Evolutionary conservation across 2,113 vertebrate genomes (phyloP), one percentile per base, ranked within the genome.

Genomic region (Phyllopteryx taeniolatus): DNA sequence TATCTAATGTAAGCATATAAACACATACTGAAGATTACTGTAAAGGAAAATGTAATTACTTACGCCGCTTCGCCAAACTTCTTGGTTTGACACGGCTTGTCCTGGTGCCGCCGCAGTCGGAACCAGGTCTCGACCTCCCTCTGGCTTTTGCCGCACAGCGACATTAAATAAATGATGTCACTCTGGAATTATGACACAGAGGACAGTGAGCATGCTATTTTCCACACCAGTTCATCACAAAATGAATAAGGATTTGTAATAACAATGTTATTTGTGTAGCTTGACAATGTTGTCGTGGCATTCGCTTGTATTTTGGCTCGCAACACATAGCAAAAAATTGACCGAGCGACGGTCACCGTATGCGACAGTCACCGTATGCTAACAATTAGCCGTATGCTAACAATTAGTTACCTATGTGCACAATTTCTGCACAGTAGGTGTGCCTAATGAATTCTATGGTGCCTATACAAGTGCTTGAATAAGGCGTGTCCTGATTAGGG

Each of bases 31-130:
- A 9, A 17, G 33, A 51, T 72, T 64, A 65, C 15, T 7, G 17
- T 3, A 20, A 1, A 12, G 7, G 43, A 44, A 61, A 22, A 20
- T 11, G 14, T 39, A 56, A 44, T 35, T 5, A 79, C 93, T 91
- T 73, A 98, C 97, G 94, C 92, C 74, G 96, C 94, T 83, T 98
- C 96, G 0, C 90, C 94, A 85, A 98, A 98, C 90, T 97, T 98
- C 89, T 93, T 97, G 0, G 91, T 92, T 74, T 91, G 81, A 80
- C 81, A 89, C 8, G 97, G 94, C 54, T 91, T 79, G 82, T 97
- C 94, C 27, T 92, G 87, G 80, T 95, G 96, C 74, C 93, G 90
- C 17, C 96, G 94, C 20, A 63, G 83, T 43, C 90, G 91, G 87
- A 99, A 98, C 96, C 97, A 99, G 42, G 78, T 85, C 66, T 95